phyloP scores from a whole-genome alignment of 2,888 invertebrate species.

The Cerastis rubricosa region DNA sequence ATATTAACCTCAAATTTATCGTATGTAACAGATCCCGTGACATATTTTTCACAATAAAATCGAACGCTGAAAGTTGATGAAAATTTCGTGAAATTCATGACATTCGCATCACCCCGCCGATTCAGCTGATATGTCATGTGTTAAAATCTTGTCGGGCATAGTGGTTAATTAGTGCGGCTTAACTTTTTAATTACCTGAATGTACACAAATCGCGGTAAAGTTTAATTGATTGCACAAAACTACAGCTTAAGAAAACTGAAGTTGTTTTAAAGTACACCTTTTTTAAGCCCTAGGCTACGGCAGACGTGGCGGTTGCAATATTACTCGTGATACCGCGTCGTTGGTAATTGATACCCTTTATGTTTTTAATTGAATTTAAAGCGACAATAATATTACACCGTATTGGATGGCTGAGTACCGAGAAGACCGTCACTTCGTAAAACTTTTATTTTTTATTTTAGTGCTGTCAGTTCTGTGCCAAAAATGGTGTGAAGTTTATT shows the following conservation, averaged over 20 bases:
- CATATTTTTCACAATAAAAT: no score
- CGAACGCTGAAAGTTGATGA: no score
- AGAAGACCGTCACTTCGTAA: not conserved
- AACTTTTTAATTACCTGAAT: not conserved
- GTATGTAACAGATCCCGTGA: no score
- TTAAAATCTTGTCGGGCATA: no score
- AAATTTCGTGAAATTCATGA: no score
- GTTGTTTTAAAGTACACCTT: slow-evolving; percentile 28
- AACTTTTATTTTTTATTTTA: not conserved
- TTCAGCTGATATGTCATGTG: no score
- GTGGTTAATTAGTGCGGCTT: no score
- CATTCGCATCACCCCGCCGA: no score
- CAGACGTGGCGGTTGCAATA: slow-evolving; percentile 28
- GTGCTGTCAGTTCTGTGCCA: not conserved
- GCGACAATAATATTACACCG: slow-evolving; percentile 18
- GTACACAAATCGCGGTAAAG: not conserved
- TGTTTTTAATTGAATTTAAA: slow-evolving; percentile 48
- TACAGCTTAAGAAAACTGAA: not conserved
- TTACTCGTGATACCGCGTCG: not conserved
- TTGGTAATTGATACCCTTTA: slow-evolving; percentile 51
- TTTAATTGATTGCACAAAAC: slow-evolving; percentile 14
- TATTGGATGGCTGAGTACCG: not conserved
- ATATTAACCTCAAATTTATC: no score
- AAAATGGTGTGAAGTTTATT: not conserved
- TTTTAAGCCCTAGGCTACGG: slow-evolving; percentile 20